Evolutionary conservation across 2,888 invertebrate species (phyloP).

Genomic region (Cryptosula pallasiana): DNA sequence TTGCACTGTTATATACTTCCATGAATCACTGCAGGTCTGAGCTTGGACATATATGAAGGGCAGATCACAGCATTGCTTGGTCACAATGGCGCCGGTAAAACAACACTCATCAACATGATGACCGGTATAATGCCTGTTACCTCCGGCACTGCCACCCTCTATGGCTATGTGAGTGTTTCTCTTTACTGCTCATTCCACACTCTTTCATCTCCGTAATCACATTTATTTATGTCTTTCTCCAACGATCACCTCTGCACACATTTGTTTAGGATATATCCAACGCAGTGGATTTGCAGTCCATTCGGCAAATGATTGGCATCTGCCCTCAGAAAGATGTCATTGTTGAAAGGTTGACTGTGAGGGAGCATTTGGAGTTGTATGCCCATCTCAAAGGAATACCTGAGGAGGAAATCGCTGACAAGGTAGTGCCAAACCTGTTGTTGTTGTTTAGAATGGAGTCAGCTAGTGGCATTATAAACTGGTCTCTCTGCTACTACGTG

Average conservation of each 20-base stretch:
- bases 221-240: too few species aligned
- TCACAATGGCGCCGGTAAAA: conserved; percentile 82
- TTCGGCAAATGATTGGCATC: conserved; percentile 76
- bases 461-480: too few species aligned
- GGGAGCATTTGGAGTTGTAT: conserved; percentile 75
- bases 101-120: conserved; percentile 76
- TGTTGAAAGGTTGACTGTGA: conserved; percentile 71
- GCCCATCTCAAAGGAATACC: conserved; percentile 66
- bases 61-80: conserved; percentile 81
- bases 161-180: conserved; percentile 40
- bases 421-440: too few species aligned
- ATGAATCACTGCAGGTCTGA: too few species aligned
- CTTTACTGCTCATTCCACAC: too few species aligned
- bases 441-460: too few species aligned
- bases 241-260: background rate
- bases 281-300: conserved; percentile 70
- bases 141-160: conserved; percentile 45
- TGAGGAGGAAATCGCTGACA: conserved; percentile 29
- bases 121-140: conserved; percentile 60
- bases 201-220: too few species aligned
- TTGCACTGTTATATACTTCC: too few species aligned
- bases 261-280: conserved; percentile 59
- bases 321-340: conserved; percentile 82
- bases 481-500: too few species aligned
- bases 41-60: conserved; percentile 73